phyloP scores from a whole-genome alignment of 2,113 vertebrate genomes.

The Eulemur rufifrons region DNA sequence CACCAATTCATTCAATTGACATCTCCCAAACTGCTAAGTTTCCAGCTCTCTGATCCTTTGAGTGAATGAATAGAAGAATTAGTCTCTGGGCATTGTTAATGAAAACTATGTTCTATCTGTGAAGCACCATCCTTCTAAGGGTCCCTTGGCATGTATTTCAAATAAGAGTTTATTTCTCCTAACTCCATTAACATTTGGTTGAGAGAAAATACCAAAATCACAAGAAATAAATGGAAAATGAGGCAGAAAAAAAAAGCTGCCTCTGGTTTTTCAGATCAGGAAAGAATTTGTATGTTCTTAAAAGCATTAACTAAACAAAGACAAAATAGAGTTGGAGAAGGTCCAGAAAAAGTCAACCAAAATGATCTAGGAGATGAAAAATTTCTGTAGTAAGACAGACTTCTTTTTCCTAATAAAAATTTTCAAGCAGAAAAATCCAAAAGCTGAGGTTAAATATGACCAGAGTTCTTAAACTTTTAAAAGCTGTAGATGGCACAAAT shows the following conservation, averaged over 20 bases:
- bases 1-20: neutral
- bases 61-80: neutral
- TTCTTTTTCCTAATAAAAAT: neutral
- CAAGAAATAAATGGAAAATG: constrained; percentile 4
- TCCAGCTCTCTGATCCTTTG: neutral
- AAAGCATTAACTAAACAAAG: neutral
- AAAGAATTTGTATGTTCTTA: neutral
- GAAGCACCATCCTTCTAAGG: neutral
- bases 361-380: neutral
- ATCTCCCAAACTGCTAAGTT: neutral
- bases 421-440: constrained; percentile 7
- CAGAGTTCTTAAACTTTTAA: neutral
- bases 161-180: neutral
- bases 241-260: neutral
- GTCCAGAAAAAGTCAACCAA: neutral
- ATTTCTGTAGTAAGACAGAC: neutral
- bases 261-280: neutral
- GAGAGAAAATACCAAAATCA: constrained; percentile 27
- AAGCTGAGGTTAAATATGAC: neutral
- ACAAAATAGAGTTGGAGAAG: neutral
- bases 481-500: neutral
- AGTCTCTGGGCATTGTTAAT: neutral
- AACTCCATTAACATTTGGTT: neutral
- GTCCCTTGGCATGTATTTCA: neutral
- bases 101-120: neutral